These are phyloP conservation scores for Callyntrura sp. DNA, from an alignment of 2,888 invertebrate species.

Conservation along the genomic window DNA sequence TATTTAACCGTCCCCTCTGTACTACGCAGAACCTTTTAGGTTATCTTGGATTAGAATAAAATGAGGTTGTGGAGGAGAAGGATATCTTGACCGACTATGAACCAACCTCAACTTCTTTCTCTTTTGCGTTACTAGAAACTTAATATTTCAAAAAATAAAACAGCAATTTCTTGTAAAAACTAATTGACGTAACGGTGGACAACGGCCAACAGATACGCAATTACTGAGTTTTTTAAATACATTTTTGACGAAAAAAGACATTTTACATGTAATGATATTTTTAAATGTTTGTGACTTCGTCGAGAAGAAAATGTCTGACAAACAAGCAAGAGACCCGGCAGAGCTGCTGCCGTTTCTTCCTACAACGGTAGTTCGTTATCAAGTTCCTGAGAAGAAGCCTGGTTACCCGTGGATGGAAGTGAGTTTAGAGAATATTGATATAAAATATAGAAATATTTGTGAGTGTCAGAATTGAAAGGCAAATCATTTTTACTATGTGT, in stretches of 20 bases:
- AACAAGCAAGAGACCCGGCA: not conserved
- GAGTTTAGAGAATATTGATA: constrained; percentile 13
- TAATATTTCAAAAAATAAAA: not conserved
- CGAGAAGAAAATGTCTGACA: constrained; percentile 7
- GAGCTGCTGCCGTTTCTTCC: constrained; percentile 46
- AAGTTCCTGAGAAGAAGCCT: constrained; percentile 55
- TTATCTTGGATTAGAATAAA: too few relatives aligned
- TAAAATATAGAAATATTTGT: not conserved
- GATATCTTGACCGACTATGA: too few relatives aligned
- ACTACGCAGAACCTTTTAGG: too few relatives aligned
- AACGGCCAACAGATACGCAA: not conserved
- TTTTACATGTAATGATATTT: not conserved
- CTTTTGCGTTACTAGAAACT: not conserved
- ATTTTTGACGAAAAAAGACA: constrained; percentile 5
- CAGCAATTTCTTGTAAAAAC: not conserved
- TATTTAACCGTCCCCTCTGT: too few relatives aligned
- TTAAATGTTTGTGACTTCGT: constrained; percentile 46
- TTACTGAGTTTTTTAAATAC: not conserved
- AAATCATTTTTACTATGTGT: too few relatives aligned
- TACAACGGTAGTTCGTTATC: constrained; percentile 38
- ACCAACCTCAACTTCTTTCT: too few relatives aligned
- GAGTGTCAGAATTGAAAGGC: not conserved
- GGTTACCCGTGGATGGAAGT: constrained; percentile 76
- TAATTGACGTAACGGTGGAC: not conserved
- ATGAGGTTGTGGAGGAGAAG: too few relatives aligned